Percentiles rank a stretch among this genome's conserved stretches.
Conservation (phyloP, 2,797 vertebrate genomes). For the Cetoscarus ocellatus region DNA sequence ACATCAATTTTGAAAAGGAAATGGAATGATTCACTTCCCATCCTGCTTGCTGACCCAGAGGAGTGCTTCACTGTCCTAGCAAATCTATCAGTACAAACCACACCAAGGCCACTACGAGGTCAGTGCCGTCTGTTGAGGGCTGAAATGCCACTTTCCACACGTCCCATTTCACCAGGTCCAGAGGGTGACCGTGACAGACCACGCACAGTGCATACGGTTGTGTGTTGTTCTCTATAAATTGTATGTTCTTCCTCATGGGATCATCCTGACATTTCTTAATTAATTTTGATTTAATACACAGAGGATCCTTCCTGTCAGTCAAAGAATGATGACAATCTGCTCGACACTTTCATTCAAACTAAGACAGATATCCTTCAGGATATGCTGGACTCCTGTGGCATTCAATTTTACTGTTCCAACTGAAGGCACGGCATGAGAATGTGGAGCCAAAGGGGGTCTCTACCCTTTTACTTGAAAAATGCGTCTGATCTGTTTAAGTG, state of each 20-base stretch:
- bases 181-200: constrained; percentile 24
- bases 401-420: constrained; percentile 33
- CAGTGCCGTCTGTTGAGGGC: constrained; percentile 28
- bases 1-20: constrained; percentile 67
- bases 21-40: constrained; percentile 61
- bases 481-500: constrained; percentile 35
- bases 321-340: constrained; percentile 34
- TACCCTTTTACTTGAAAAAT: constrained; percentile 23
- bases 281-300: constrained; percentile 43
- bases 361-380: constrained; percentile 32
- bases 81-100: constrained; percentile 47
- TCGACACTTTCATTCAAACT: constrained; percentile 28
- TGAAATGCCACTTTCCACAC: constrained; percentile 52
- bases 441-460: constrained; percentile 25
- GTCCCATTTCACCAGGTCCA: constrained; percentile 43
- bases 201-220: not conserved
- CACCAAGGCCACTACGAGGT: constrained; percentile 35
- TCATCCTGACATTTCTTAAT: constrained; percentile 33
- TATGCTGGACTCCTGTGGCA: constrained; percentile 30
- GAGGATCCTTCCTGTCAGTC: constrained; percentile 48
- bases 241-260: constrained; percentile 29
- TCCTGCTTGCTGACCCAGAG: constrained; percentile 47
- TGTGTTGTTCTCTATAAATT: constrained; percentile 33
- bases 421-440: constrained; percentile 20
- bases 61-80: constrained; percentile 30